Conservation (phyloP, 2,113 vertebrate species). For the Chlorocebus sabaeus region DNA sequence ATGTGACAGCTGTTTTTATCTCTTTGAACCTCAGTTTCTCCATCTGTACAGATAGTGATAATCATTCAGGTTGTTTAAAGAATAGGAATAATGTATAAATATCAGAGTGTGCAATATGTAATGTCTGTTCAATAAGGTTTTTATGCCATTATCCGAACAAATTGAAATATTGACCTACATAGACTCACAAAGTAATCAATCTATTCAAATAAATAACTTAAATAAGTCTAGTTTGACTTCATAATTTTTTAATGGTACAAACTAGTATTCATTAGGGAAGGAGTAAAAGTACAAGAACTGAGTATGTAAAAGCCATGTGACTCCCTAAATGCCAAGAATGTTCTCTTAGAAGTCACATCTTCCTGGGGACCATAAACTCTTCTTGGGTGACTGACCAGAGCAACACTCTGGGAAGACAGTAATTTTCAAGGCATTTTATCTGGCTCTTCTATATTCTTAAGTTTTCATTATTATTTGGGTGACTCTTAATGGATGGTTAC, state of each 20-base stretch:
- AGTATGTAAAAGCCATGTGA: not conserved
- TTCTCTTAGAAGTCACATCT: not conserved
- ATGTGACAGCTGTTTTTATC: not conserved
- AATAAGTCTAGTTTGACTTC: not conserved
- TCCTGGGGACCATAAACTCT: not conserved
- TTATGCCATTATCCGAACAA: not conserved
- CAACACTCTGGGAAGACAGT: not conserved
- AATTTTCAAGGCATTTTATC: not conserved
- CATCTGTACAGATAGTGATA: not conserved
- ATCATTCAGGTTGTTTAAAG: not conserved
- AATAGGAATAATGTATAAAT: not conserved
- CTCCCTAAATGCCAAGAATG: not conserved
- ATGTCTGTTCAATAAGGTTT: not conserved
- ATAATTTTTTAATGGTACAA: not conserved
- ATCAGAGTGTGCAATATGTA: not conserved
- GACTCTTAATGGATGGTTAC: not conserved
- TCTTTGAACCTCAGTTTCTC: not conserved
- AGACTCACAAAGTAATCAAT: not conserved
- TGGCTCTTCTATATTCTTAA: not conserved
- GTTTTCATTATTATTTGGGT: not conserved
- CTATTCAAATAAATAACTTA: not conserved
- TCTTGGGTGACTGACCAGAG: not conserved
- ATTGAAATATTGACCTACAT: conserved; percentile 27
- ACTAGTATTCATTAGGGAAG: not conserved
- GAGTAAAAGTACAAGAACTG: not conserved